Evolutionary conservation across 2,113 vertebrate species (phyloP), one percentile per base, ranked within the genome.

Genomic region (Cynoglossus semilaevis): DNA sequence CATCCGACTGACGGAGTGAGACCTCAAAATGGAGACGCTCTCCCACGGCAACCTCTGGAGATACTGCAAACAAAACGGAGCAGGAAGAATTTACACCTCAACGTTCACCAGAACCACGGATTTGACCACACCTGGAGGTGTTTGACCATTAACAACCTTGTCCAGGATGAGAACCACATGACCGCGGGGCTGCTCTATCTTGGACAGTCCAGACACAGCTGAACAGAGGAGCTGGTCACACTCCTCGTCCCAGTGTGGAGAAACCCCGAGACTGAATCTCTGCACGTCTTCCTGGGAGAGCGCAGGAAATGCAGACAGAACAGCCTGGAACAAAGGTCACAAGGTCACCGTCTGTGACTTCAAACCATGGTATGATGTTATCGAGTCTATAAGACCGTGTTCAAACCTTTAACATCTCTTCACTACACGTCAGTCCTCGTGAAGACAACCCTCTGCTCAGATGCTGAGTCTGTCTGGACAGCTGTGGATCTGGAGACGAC

Each of bases 21-120:
- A 58, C 40, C 65, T 87, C 43, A 98, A 86, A 50, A 85, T 72
- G 8, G 88, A 82, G 12, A 93, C 91, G 79, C 87, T 95, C 79
- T 98, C 96, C 96, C 96, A 98, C 0, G 95, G 95, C 67, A 97
- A 86, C 80, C 91, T 95, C 76, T 98, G 96, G 34, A 98, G 88
- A 50, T 94, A 89, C 96, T 96, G 80, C 15, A 51, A 19, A 16
- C 5, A n/a, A 69, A 48, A 55, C 4, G 29, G 14, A 11, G n/a
- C n/a, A n/a, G n/a, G n/a, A n/a, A n/a, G n/a, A n/a, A n/a, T n/a
- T n/a, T n/a, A 51, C 10, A 57, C 6, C 41, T 16, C 14, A 3
- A 0, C 8, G 47, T 8, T 56, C 13, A n/a, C 14, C 5, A 67
- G 1, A 46, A 37, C 19, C 13, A 50, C 15, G 58, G 9, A 22